Evolutionary conservation across 1,140 invertebrate genomes (phyloP).

Genomic region (Ctenoplectra terminalis): DNA sequence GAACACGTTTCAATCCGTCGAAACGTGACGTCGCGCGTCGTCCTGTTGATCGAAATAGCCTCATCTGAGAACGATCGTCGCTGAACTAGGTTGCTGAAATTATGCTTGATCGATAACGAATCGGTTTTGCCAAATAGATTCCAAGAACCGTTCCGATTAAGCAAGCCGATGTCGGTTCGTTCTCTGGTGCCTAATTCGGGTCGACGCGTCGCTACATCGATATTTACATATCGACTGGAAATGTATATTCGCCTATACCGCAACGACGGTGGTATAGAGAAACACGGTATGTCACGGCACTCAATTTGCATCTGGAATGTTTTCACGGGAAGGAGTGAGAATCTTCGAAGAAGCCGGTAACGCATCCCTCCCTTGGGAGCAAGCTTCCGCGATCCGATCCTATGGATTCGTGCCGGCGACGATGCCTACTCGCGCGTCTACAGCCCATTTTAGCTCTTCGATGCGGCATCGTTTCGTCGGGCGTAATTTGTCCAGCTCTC

Average conservation of each 20-base stretch:
- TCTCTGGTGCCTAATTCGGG: constrained; percentile 11
- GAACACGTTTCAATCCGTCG: no score
- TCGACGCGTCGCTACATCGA: no score
- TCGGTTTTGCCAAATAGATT: background rate
- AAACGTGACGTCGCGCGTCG: no score
- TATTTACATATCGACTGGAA: constrained; percentile 30
- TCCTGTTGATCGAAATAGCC: no score
- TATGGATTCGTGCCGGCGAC: background rate
- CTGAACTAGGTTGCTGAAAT: no score
- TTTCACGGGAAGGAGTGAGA: background rate
- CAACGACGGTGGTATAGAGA: background rate
- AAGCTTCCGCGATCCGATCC: background rate
- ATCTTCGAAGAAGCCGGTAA: constrained; percentile 54
- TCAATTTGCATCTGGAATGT: constrained; percentile 30
- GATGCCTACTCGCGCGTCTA: no score
- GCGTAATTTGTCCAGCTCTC: constrained; percentile 17
- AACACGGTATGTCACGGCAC: background rate
- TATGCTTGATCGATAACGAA: background rate
- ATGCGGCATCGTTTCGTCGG: background rate
- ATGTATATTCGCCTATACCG: background rate
- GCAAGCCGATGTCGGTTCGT: background rate
- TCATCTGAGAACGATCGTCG: no score
- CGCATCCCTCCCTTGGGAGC: constrained; percentile 4
- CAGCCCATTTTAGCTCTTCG: background rate
- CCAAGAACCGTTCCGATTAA: no score